Conservation (phyloP, 1,140 invertebrate species). For the Lepidurus couesii region DNA sequence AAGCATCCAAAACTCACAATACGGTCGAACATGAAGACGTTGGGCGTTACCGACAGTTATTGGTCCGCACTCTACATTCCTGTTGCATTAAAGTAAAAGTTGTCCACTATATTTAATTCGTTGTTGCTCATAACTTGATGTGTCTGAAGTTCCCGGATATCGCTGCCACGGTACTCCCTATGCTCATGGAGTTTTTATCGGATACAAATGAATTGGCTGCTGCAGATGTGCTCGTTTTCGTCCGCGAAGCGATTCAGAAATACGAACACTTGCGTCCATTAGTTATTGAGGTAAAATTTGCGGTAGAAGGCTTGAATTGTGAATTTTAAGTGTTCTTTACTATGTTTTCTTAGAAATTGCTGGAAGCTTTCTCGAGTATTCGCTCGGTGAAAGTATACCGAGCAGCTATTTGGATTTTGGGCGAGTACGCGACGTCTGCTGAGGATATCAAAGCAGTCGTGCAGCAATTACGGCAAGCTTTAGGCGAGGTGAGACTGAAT, state of each 20-base stretch:
- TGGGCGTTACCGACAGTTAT: slow-evolving; percentile 88
- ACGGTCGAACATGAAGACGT: slow-evolving; percentile 87
- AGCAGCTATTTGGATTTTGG: slow-evolving; percentile 94
- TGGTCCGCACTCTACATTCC: slow-evolving; percentile 90
- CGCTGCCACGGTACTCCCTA: slow-evolving; percentile 84
- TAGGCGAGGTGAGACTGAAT: slow-evolving; percentile 59
- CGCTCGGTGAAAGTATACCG: slow-evolving; percentile 78
- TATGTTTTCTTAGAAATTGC: slow-evolving; percentile 54
- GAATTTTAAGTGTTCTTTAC: slow-evolving; percentile 20
- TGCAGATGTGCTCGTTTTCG: slow-evolving; percentile 87
- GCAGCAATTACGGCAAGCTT: slow-evolving; percentile 62
- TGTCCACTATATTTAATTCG: not conserved
- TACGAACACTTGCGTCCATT: slow-evolving; percentile 70
- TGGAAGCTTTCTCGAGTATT: slow-evolving; percentile 77
- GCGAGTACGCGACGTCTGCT: slow-evolving; percentile 80
- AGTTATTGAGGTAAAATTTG: slow-evolving; percentile 61
- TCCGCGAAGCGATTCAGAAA: slow-evolving; percentile 89
- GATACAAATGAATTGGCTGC: slow-evolving; percentile 92
- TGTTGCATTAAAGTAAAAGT: slow-evolving; percentile 75
- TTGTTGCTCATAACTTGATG: slow-evolving; percentile 25
- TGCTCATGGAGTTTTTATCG: slow-evolving; percentile 91
- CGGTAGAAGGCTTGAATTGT: not conserved
- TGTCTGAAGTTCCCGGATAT: slow-evolving; percentile 83
- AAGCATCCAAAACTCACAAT: slow-evolving; percentile 84
- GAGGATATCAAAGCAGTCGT: slow-evolving; percentile 76